Evolutionary conservation across 2,888 invertebrate genomes (phyloP).

Genomic region (Synanthedon myopaeformis): DNA sequence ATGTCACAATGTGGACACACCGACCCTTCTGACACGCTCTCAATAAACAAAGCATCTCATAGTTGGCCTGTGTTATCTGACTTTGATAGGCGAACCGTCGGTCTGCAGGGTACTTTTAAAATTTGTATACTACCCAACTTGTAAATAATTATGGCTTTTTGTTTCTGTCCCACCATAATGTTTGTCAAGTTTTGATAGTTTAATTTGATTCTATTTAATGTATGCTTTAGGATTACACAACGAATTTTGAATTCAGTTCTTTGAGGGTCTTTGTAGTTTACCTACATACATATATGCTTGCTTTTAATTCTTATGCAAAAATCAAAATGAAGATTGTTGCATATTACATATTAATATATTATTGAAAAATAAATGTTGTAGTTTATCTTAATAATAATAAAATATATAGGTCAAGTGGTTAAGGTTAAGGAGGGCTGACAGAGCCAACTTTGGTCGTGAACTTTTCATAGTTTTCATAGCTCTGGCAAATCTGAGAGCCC

Average conservation of each 20-base stretch:
- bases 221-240: not conserved
- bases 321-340: too few species aligned
- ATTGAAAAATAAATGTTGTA: too few species aligned
- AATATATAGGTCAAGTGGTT: too few species aligned
- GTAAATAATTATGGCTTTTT: constrained; percentile 44
- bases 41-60: constrained; percentile 62
- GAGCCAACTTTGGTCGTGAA: too few species aligned
- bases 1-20: constrained; percentile 25
- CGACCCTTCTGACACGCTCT: constrained; percentile 36
- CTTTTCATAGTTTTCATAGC: too few species aligned
- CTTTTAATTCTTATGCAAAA: too few species aligned
- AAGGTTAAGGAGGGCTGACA: too few species aligned
- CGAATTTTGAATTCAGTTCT: not conserved
- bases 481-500: too few species aligned
- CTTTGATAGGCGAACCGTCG: constrained; percentile 33
- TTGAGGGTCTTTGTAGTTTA: too few species aligned
- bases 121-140: constrained; percentile 29
- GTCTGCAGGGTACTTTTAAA: constrained; percentile 45
- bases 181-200: not conserved
- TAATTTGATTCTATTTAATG: not conserved
- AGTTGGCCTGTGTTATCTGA: constrained; percentile 46
- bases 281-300: too few species aligned
- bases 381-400: too few species aligned
- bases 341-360: too few species aligned
- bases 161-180: not conserved